phyloP scores from a whole-genome alignment of 2,888 invertebrate species.

The Lasioglossum villosulum region DNA sequence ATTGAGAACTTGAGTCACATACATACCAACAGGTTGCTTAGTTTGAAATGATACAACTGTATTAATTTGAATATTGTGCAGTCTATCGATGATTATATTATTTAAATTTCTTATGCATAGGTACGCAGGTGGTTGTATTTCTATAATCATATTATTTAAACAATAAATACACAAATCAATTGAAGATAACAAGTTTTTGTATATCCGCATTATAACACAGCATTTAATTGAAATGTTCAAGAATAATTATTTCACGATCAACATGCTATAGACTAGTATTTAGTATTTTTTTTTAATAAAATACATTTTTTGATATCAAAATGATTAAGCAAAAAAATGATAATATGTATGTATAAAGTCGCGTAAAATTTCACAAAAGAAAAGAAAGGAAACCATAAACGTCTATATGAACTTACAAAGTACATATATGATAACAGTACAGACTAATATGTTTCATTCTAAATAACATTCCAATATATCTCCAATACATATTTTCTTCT shows the following conservation, averaged over 20 bases:
- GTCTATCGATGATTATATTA: slow-evolving; percentile 40
- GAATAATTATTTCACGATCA: slow-evolving; percentile 38
- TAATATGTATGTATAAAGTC: not conserved
- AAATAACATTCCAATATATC: slow-evolving; percentile 56
- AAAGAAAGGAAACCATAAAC: slow-evolving; percentile 2
- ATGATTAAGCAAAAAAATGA: slow-evolving; percentile 24
- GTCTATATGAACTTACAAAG: slow-evolving; percentile 5
- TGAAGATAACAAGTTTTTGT: slow-evolving; percentile 5
- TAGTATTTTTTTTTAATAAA: slow-evolving; percentile 3
- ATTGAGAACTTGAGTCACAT: slow-evolving; percentile 4
- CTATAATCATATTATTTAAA: slow-evolving; percentile 33
- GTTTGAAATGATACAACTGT: slow-evolving; percentile 19
- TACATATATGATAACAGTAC: slow-evolving; percentile 40
- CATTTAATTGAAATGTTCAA: slow-evolving; percentile 21
- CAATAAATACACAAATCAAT: slow-evolving; percentile 31
- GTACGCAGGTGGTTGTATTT: slow-evolving; percentile 31
- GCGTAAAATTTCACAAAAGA: not conserved
- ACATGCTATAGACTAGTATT: slow-evolving; percentile 51
- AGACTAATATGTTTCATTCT: slow-evolving; percentile 37
- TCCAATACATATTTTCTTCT: slow-evolving; percentile 28
- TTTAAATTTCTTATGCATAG: slow-evolving; percentile 37
- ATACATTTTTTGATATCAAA: slow-evolving; percentile 23
- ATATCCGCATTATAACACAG: not conserved
- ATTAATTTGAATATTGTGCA: slow-evolving; percentile 32
- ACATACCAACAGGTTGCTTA: slow-evolving; percentile 5